Conservation (phyloP, 2,888 invertebrate species). For the Esperia sulphurella region DNA sequence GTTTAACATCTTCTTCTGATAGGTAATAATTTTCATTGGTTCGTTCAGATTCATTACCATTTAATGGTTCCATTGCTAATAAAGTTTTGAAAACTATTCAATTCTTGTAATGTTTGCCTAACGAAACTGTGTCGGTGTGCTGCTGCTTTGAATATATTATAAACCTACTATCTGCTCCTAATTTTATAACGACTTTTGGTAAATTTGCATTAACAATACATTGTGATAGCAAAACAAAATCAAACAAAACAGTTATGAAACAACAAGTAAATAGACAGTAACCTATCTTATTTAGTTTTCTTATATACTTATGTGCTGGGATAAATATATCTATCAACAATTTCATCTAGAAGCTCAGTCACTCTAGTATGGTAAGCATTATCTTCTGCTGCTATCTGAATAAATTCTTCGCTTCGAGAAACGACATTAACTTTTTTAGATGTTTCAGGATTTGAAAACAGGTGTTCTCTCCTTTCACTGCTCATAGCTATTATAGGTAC, state of each 20-base stretch:
- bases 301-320: slow-evolving; percentile 10
- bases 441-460: slow-evolving; percentile 43
- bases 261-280: neutral
- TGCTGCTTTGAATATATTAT: neutral
- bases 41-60: neutral
- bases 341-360: slow-evolving; percentile 76
- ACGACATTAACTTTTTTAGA: slow-evolving; percentile 35
- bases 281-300: neutral
- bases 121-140: neutral
- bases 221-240: too few relatives aligned
- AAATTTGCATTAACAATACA: too few relatives aligned
- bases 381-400: slow-evolving; percentile 43
- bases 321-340: slow-evolving; percentile 67
- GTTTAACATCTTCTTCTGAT: slow-evolving; percentile 40
- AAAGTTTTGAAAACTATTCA: neutral
- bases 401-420: slow-evolving; percentile 51
- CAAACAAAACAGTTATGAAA: neutral
- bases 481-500: slow-evolving; percentile 50
- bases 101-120: neutral
- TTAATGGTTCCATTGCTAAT: neutral
- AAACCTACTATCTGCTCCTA: neutral
- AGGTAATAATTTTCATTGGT: slow-evolving; percentile 19
- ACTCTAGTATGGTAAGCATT: slow-evolving; percentile 55
- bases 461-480: slow-evolving; percentile 34
- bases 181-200: neutral